Percentiles rank a stretch among this genome's conserved stretches.
Evolutionary conservation across 2,113 vertebrate genomes (phyloP).

Genomic region (Boulengeromyrus knoepffleri): DNA sequence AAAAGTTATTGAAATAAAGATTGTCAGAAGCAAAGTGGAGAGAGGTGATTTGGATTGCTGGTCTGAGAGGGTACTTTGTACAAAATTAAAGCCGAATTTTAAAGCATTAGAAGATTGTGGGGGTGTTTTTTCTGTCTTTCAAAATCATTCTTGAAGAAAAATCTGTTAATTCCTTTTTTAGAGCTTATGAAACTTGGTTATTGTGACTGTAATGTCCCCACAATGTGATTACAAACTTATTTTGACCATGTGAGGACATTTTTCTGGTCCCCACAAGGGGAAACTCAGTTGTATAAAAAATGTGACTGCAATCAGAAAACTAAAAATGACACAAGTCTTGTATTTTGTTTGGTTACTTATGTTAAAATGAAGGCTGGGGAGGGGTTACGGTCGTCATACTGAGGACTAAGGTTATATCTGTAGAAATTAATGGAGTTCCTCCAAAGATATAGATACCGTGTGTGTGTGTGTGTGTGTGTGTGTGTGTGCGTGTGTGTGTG

Average conservation of each 20-base stretch:
- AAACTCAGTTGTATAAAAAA: not conserved
- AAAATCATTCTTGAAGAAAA: not conserved
- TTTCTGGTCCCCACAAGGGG: not conserved
- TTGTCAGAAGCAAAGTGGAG: not conserved
- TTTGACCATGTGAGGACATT: not conserved
- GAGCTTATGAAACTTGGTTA: not conserved
- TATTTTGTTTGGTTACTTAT: not conserved
- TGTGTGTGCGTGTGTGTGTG: not conserved
- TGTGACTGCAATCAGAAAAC: not conserved
- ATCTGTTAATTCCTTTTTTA: not conserved
- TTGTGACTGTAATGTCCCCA: not conserved
- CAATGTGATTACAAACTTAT: not conserved
- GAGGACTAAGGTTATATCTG: not conserved
- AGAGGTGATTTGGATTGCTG: not conserved
- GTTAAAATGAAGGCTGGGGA: not conserved
- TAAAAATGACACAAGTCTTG: not conserved
- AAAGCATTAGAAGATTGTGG: not conserved
- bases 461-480: not conserved
- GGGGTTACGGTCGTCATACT: not conserved
- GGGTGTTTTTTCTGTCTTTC: not conserved
- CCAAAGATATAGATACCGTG: not conserved
- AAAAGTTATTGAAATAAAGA: not conserved
- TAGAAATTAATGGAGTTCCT: not conserved
- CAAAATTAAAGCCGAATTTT: not conserved
- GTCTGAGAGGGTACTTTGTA: not conserved